A percentile compares a stretch with the other conserved stretches of the same genome.
phyloP scores from a whole-genome alignment of 2,797 vertebrate genomes.

The Myotis findleyi region DNA sequence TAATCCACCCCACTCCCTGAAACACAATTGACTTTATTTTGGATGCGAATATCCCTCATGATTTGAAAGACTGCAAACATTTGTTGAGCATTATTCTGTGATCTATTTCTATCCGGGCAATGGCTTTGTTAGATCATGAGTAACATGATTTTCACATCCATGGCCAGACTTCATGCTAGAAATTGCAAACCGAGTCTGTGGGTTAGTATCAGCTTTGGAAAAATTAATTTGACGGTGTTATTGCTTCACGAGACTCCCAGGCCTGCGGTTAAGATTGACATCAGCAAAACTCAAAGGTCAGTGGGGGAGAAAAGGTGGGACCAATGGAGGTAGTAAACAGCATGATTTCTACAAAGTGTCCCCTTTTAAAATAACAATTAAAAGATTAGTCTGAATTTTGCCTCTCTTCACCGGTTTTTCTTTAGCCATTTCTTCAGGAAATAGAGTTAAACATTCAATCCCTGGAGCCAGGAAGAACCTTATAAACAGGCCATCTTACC shows the following conservation, averaged over 20 bases:
- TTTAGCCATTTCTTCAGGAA: not conserved
- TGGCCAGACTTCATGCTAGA: conserved; percentile 8
- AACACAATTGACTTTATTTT: conserved; percentile 23
- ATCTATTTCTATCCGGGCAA: conserved; percentile 64
- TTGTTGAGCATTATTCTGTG: not conserved
- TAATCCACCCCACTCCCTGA: not conserved
- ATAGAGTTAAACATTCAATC: not conserved
- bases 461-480: not conserved
- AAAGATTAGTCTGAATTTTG: conserved; percentile 11
- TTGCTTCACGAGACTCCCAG: not conserved
- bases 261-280: not conserved
- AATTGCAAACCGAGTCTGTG: conserved; percentile 39
- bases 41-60: not conserved
- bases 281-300: not conserved
- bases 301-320: not conserved
- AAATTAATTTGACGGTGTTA: conserved; percentile 50
- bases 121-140: conserved; percentile 68
- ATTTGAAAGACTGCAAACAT: conserved; percentile 35
- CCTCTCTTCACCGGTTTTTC: not conserved
- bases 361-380: not conserved
- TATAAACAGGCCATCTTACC: not conserved
- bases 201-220: not conserved
- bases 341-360: not conserved
- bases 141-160: conserved; percentile 66
- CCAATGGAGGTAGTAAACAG: not conserved